Evolutionary conservation across 2,797 vertebrate species (phyloP).

Genomic region (Paratrypauchen microcephalus): DNA sequence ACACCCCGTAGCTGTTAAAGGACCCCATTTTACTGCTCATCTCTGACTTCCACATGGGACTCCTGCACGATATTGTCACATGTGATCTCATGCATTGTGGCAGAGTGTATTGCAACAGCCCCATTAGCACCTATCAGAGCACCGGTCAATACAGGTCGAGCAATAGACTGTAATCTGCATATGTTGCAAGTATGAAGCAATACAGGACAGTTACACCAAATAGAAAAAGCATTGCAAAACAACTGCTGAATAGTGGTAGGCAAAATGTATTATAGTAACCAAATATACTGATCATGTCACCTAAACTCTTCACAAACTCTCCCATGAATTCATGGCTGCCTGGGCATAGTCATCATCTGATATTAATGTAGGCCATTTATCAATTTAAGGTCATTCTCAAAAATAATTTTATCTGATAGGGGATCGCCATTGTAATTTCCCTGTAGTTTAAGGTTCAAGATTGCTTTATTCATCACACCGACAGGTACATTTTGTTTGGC

Average conservation of each 20-base stretch:
- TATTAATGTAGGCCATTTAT: neutral
- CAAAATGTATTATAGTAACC: no score
- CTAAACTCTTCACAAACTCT: neutral
- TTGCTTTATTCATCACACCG: no score
- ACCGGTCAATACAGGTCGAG: neutral
- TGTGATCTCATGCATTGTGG: neutral
- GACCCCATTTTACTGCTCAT: neutral
- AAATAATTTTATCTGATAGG: no score
- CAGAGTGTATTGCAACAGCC: no score
- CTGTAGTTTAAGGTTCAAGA: no score
- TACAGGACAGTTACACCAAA: neutral
- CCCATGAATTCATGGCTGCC: neutral
- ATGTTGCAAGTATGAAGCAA: neutral
- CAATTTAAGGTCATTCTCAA: neutral
- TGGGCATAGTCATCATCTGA: neutral
- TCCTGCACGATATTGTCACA: neutral
- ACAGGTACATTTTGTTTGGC: no score
- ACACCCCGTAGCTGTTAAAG: no score
- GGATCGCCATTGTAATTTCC: no score
- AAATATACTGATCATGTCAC: neutral
- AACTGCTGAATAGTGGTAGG: neutral
- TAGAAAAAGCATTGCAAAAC: neutral
- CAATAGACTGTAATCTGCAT: neutral
- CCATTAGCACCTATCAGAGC: neutral
- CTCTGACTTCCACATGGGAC: neutral